Evolutionary conservation across 2,797 vertebrate genomes (phyloP).

Genomic region (Falco columbarius): DNA sequence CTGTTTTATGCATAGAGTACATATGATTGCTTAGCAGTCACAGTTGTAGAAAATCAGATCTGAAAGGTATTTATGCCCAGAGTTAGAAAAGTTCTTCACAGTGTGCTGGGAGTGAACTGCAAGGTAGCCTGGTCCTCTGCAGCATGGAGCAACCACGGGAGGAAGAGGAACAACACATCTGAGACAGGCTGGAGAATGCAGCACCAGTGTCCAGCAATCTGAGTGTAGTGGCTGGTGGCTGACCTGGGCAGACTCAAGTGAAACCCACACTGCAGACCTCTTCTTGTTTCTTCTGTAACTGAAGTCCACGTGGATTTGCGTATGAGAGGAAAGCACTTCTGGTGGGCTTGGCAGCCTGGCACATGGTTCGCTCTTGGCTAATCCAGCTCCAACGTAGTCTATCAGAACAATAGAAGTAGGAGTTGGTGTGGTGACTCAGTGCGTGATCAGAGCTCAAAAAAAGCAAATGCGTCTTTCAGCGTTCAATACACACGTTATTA

Average conservation of each 20-base stretch:
- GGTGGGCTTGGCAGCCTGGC: slow-evolving; percentile 5
- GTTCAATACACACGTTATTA: neutral
- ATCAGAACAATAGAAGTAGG: slow-evolving; percentile 29
- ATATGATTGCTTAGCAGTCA: neutral
- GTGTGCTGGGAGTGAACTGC: neutral
- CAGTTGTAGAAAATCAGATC: neutral
- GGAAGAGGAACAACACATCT: fast-evolving
- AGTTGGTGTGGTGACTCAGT: slow-evolving; percentile 51
- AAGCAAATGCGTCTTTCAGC: slow-evolving; percentile 9
- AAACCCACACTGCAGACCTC: neutral
- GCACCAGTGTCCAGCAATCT: fast-evolving
- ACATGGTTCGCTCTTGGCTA: neutral
- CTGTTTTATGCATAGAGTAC: neutral
- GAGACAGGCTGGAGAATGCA: neutral
- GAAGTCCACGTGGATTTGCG: neutral
- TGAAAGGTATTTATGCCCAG: neutral
- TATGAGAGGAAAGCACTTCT: neutral
- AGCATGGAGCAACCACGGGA: neutral
- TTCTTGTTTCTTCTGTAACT: neutral
- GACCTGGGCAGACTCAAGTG: neutral
- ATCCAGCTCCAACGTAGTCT: neutral
- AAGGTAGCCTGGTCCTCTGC: neutral
- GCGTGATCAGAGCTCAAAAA: slow-evolving; percentile 26
- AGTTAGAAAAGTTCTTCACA: neutral
- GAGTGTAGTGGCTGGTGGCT: neutral